Conservation (phyloP, 1,140 invertebrate genomes). For the Pseudobourletiella spinata region DNA sequence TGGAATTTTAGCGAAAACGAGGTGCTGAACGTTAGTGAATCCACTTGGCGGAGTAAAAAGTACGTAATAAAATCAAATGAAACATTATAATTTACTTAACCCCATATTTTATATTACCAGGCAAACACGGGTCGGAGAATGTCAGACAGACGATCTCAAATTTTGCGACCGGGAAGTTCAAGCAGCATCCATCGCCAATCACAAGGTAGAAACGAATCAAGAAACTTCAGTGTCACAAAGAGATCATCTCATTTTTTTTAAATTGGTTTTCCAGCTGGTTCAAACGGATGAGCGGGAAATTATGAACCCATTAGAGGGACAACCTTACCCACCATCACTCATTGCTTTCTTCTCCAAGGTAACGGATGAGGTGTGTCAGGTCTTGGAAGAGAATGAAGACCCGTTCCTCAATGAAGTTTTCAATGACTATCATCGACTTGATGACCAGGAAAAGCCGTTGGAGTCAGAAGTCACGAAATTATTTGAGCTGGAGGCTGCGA, state of each 20-base stretch:
- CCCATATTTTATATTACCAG: neutral
- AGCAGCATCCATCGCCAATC: neutral
- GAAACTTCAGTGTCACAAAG: too few relatives aligned
- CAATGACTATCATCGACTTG: conserved; percentile 5
- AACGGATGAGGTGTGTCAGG: conserved; percentile 21
- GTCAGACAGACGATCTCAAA: neutral
- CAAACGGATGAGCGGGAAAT: neutral
- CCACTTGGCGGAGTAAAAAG: too few relatives aligned
- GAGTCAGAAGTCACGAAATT: conserved; percentile 13
- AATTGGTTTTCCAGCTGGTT: neutral
- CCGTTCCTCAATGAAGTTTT: conserved; percentile 12
- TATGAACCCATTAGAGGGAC: neutral
- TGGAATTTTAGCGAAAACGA: too few relatives aligned
- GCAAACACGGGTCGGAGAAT: neutral
- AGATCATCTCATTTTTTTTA: too few relatives aligned
- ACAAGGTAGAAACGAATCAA: too few relatives aligned
- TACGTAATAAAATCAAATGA: too few relatives aligned
- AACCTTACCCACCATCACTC: conserved; percentile 26
- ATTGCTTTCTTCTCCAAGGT: conserved; percentile 32
- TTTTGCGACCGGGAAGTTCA: neutral
- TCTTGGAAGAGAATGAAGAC: conserved; percentile 23
- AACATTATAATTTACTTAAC: too few relatives aligned
- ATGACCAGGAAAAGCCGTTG: neutral
- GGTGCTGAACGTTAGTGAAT: too few relatives aligned
- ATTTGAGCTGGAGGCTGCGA: conserved; percentile 11